Conservation (phyloP, 2,797 vertebrate species). For the Amniataba percoides region DNA sequence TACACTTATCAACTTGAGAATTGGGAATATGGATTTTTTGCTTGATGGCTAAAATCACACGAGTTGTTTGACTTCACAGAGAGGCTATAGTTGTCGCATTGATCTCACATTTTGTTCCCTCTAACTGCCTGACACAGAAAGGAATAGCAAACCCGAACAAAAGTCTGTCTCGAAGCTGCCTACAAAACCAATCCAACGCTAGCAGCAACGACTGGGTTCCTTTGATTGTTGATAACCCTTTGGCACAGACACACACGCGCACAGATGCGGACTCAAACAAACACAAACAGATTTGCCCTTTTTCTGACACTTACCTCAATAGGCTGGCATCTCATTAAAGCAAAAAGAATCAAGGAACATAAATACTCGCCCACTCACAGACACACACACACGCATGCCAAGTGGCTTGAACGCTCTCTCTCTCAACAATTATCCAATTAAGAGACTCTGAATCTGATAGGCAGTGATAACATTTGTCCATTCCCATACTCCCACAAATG, state of each 20-base stretch:
- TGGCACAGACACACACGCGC: constrained; percentile 24
- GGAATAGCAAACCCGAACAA: constrained; percentile 44
- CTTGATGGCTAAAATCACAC: constrained; percentile 54
- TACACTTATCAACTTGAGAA: constrained; percentile 67
- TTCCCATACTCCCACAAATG: constrained; percentile 39
- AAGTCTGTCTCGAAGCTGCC: constrained; percentile 37
- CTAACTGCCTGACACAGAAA: constrained; percentile 42
- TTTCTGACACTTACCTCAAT: constrained; percentile 61
- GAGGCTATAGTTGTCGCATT: constrained; percentile 52
- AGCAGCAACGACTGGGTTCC: constrained; percentile 45
- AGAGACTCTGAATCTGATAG: constrained; percentile 55
- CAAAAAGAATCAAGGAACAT: constrained; percentile 18
- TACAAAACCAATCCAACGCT: constrained; percentile 41
- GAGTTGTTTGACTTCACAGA: constrained; percentile 60
- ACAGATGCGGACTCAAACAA: not conserved
- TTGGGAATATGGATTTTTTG: constrained; percentile 67
- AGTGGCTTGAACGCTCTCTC: constrained; percentile 24
- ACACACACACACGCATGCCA: constrained; percentile 8
- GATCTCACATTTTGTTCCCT: constrained; percentile 61
- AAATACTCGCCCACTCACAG: constrained; percentile 17
- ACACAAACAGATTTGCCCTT: constrained; percentile 41
- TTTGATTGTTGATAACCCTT: constrained; percentile 66
- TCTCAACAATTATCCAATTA: constrained; percentile 66
- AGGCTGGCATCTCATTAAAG: constrained; percentile 59
- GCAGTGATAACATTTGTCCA: constrained; percentile 56